Percentiles rank a stretch among this genome's conserved stretches.
phyloP scores from a whole-genome alignment of 2,113 vertebrate genomes.

The Apteryx owenii region DNA sequence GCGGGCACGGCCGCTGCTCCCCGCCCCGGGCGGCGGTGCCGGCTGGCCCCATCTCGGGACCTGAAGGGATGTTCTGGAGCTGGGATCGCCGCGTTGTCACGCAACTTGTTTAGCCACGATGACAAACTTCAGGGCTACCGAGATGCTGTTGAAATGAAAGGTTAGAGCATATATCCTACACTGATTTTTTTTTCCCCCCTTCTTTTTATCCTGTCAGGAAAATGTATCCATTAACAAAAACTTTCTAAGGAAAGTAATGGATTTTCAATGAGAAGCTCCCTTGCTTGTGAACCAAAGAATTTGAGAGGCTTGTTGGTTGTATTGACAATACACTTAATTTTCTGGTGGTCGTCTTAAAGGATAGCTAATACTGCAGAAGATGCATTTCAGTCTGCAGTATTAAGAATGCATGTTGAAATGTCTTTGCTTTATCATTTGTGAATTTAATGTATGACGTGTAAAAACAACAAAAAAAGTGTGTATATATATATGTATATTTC shows the following conservation, averaged over 20 bases:
- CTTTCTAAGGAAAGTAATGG: background rate
- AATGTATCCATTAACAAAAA: background rate
- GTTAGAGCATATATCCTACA: background rate
- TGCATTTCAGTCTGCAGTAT: background rate
- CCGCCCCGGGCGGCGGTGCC: background rate
- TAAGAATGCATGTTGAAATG: background rate
- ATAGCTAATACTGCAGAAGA: background rate
- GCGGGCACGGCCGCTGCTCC: background rate
- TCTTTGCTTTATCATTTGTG: background rate
- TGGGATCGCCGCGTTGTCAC: background rate
- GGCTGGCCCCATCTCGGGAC: background rate
- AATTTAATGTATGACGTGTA: background rate
- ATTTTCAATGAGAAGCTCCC: background rate
- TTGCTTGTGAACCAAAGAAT: background rate
- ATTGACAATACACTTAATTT: background rate
- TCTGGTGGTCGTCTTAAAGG: background rate
- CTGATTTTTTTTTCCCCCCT: background rate
- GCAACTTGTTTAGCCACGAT: background rate
- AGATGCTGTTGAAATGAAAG: background rate
- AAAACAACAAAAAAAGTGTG: background rate
- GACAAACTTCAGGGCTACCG: background rate
- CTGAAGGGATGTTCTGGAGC: background rate
- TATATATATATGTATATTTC: background rate
- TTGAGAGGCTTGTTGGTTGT: background rate
- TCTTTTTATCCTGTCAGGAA: background rate